Percentiles rank a stretch among this genome's conserved stretches.
phyloP scores from a whole-genome alignment of 2,888 invertebrate species.

The Cephus runcator region DNA sequence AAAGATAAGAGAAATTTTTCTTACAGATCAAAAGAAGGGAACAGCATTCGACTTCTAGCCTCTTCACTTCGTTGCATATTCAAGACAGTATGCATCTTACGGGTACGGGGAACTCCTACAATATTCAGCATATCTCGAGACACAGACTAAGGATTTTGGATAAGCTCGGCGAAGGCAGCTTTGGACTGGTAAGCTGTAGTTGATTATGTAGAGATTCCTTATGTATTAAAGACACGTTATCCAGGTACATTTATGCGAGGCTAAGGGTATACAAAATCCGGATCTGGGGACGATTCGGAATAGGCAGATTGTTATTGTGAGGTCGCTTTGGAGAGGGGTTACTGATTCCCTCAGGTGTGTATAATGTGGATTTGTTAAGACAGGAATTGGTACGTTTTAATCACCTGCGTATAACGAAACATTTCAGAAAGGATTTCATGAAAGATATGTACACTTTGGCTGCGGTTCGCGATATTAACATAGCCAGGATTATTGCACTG shows the following conservation, averaged over 20 bases:
- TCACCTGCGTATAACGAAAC: background rate
- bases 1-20: background rate
- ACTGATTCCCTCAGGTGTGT: slow-evolving; percentile 75
- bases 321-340: slow-evolving; percentile 80
- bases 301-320: slow-evolving; percentile 79
- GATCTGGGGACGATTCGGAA: slow-evolving; percentile 70
- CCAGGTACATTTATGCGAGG: slow-evolving; percentile 81
- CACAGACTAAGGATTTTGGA: slow-evolving; percentile 85
- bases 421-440: slow-evolving; percentile 83
- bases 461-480: slow-evolving; percentile 83
- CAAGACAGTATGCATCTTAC: slow-evolving; percentile 69
- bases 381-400: background rate
- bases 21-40: slow-evolving; percentile 73
- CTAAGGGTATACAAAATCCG: slow-evolving; percentile 75
- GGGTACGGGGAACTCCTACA: slow-evolving; percentile 44
- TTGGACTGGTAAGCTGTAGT: slow-evolving; percentile 77
- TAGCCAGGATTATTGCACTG: slow-evolving; percentile 84
- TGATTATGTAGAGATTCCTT: slow-evolving; percentile 6
- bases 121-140: slow-evolving; percentile 73
- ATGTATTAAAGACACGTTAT: slow-evolving; percentile 14
- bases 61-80: slow-evolving; percentile 79
- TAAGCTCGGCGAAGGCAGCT: slow-evolving; percentile 88
- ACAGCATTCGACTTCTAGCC: slow-evolving; percentile 75
- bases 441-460: slow-evolving; percentile 89
- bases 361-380: slow-evolving; percentile 7